A percentile compares a stretch with the other conserved stretches of the same genome.
Conservation (phyloP, 2,797 vertebrate species). For the Paguma larvata region DNA sequence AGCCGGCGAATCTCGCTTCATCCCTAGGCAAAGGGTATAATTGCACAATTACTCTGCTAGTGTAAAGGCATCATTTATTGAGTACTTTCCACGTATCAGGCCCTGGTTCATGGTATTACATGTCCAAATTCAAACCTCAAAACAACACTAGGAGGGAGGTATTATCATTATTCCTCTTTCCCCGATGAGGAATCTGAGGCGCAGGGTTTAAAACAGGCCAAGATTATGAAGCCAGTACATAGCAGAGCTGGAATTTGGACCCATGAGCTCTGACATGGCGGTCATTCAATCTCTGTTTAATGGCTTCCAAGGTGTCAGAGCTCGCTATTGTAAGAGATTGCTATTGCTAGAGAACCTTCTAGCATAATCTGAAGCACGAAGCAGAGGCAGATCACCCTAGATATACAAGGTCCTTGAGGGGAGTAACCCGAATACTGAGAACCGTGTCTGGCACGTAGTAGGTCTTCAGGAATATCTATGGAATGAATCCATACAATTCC, state of each 20-base stretch:
- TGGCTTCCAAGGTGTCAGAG: not conserved
- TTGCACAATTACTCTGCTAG: accelerated
- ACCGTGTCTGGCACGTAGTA: not conserved
- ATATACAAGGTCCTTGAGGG: not conserved
- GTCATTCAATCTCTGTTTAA: not conserved
- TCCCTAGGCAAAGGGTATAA: not conserved
- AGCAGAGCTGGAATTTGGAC: not conserved
- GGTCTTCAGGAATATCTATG: not conserved
- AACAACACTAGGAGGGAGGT: not conserved
- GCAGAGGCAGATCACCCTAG: not conserved
- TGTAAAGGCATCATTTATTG: not conserved
- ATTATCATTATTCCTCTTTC: not conserved
- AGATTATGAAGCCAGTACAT: not conserved
- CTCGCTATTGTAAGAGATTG: not conserved
- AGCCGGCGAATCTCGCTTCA: not conserved
- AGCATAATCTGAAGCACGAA: not conserved
- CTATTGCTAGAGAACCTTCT: not conserved
- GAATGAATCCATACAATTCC: not conserved
- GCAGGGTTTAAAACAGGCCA: not conserved
- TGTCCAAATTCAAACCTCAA: too few species aligned
- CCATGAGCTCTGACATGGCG: not conserved
- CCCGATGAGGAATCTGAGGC: not conserved
- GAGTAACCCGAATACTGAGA: not conserved
- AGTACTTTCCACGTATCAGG: not conserved
- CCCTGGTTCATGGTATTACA: not conserved